Percentiles rank a stretch among this genome's conserved stretches.
These are phyloP conservation scores for Malurus melanocephalus DNA, from an alignment of 2,113 vertebrate species.

Conservation along the genomic window DNA sequence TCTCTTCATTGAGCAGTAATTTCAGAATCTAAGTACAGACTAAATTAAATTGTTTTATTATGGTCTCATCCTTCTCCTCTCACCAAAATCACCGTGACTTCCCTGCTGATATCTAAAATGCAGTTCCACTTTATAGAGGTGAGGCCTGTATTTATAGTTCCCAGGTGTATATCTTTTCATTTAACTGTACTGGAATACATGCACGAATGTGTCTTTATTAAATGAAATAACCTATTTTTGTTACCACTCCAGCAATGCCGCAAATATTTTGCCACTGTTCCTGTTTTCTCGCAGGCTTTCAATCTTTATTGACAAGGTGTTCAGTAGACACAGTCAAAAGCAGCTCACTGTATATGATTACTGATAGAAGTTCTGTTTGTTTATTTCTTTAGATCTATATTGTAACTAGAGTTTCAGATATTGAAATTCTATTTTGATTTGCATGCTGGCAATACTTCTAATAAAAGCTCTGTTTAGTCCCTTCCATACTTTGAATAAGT, in stretches of 20 bases:
- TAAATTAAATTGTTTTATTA: background rate
- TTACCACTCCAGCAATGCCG: background rate
- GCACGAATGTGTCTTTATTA: background rate
- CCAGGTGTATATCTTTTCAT: background rate
- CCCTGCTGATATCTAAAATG: background rate
- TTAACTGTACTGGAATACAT: background rate
- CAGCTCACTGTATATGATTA: background rate
- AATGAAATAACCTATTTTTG: background rate
- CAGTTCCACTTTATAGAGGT: background rate
- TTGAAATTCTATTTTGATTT: background rate
- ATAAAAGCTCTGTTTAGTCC: background rate
- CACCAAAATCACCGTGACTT: background rate
- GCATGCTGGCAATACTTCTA: background rate
- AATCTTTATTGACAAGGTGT: background rate
- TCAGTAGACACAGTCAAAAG: background rate
- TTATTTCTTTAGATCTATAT: background rate
- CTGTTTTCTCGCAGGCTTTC: background rate
- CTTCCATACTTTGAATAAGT: background rate
- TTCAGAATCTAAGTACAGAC: background rate
- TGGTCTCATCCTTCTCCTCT: background rate
- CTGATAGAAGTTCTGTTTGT: background rate
- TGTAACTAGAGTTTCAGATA: background rate
- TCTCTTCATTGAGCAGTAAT: background rate
- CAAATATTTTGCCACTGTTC: background rate
- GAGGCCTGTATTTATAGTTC: background rate